phyloP scores from a whole-genome alignment of 53 echinoderm and acorn worm genomes.

The Mesocentrotus franciscanus region DNA sequence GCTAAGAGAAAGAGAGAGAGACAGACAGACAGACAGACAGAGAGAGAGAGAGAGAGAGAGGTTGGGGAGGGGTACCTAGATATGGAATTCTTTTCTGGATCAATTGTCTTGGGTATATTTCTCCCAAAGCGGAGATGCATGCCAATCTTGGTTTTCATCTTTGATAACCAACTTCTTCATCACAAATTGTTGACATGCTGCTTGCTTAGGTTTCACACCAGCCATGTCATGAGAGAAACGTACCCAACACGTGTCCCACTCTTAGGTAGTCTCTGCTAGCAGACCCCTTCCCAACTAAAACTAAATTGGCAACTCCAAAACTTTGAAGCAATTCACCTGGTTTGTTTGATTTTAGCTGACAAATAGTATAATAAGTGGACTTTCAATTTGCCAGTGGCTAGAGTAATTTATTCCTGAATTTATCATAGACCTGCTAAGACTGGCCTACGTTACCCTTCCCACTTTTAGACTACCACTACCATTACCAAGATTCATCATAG shows the following conservation, averaged over 20 bases:
- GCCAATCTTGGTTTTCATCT: constrained; percentile 48
- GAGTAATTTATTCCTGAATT: too few relatives aligned
- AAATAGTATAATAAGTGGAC: too few relatives aligned
- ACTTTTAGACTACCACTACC: too few relatives aligned
- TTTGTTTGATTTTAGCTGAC: too few relatives aligned
- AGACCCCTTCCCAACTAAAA: background rate
- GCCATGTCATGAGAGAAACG: constrained; percentile 51
- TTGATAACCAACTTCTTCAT: constrained; percentile 23
- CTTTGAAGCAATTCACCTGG: background rate
- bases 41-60: background rate
- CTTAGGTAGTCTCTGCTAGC: background rate
- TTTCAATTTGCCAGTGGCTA: too few relatives aligned
- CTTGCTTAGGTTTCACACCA: constrained; percentile 63
- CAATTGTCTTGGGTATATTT: constrained; percentile 55
- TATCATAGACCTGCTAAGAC: too few relatives aligned
- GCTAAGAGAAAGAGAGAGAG: background rate
- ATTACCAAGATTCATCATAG: too few relatives aligned
- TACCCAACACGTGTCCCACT: constrained; percentile 55
- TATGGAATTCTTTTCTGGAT: constrained; percentile 55
- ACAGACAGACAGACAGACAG: background rate
- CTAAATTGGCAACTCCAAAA: background rate
- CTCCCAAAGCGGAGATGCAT: constrained; percentile 33
- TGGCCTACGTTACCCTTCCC: too few relatives aligned
- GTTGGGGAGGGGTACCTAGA: background rate
- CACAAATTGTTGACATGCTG: constrained; percentile 63